A percentile compares a stretch with the other conserved stretches of the same genome.
phyloP scores from a whole-genome alignment of 2,888 invertebrate genomes.

The Brenthis daphne region DNA sequence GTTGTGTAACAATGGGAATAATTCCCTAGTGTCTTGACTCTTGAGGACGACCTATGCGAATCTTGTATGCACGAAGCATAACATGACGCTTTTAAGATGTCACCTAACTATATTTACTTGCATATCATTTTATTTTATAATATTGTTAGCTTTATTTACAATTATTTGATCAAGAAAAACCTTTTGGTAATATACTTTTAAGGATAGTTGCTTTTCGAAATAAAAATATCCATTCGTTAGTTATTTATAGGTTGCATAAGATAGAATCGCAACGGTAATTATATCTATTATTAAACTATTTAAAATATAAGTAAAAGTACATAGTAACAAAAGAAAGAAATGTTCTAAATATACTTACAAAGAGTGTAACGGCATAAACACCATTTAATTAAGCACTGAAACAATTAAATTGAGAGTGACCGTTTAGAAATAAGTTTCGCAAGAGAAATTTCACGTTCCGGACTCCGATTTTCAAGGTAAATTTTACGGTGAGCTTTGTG shows the following conservation, averaged over 20 bases:
- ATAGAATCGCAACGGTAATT: too few species aligned
- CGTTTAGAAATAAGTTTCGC: conserved; percentile 40
- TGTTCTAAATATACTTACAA: not conserved
- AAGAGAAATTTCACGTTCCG: conserved; percentile 62
- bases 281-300: not conserved
- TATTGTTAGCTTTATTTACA: not conserved
- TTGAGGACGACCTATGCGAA: conserved; percentile 46
- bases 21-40: conserved; percentile 57
- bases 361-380: conserved; percentile 10
- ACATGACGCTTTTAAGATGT: conserved; percentile 10
- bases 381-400: conserved; percentile 19
- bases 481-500: conserved; percentile 75
- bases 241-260: not conserved
- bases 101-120: conserved; percentile 2
- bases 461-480: conserved; percentile 70
- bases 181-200: not conserved
- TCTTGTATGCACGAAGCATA: conserved; percentile 15
- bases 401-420: conserved; percentile 25
- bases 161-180: not conserved
- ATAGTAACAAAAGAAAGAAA: not conserved
- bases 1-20: conserved; percentile 63
- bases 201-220: not conserved
- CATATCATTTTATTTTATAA: not conserved
- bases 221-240: not conserved
- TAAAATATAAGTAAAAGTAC: not conserved